phyloP scores from a whole-genome alignment of 2,113 vertebrate genomes.

The Cyanocitta stelleri region DNA sequence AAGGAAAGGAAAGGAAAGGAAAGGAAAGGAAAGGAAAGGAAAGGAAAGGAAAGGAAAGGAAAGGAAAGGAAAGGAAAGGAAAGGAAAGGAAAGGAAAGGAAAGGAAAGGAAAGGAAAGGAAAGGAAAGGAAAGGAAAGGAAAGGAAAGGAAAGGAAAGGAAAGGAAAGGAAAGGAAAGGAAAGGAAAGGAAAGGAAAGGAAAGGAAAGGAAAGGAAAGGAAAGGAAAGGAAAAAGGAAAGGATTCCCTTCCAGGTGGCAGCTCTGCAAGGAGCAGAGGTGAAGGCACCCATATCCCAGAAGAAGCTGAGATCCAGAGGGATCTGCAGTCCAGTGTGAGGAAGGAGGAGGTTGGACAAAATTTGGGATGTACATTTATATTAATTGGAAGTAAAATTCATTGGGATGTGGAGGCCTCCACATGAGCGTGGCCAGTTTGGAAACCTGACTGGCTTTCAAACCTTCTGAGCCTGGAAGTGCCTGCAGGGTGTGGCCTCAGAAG shows the following conservation, averaged over 20 bases:
- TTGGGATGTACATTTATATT: not conserved
- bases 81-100: no score
- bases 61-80: no score
- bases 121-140: no score
- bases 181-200: no score
- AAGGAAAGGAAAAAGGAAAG: not conserved
- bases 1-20: not conserved
- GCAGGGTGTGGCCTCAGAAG: not conserved
- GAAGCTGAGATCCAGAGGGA: not conserved
- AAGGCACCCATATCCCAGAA: not conserved
- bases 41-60: no score
- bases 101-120: no score
- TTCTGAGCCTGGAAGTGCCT: not conserved
- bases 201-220: no score
- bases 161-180: no score
- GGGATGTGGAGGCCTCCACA: not conserved
- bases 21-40: no score
- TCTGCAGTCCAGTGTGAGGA: not conserved
- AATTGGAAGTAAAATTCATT: not conserved
- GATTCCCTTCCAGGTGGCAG: not conserved
- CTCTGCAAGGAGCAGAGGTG: not conserved
- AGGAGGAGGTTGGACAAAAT: not conserved
- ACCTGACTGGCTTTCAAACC: not conserved
- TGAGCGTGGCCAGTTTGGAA: no score
- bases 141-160: no score